Conservation (phyloP, 2,888 invertebrate genomes). For the Griposia aprilina region DNA sequence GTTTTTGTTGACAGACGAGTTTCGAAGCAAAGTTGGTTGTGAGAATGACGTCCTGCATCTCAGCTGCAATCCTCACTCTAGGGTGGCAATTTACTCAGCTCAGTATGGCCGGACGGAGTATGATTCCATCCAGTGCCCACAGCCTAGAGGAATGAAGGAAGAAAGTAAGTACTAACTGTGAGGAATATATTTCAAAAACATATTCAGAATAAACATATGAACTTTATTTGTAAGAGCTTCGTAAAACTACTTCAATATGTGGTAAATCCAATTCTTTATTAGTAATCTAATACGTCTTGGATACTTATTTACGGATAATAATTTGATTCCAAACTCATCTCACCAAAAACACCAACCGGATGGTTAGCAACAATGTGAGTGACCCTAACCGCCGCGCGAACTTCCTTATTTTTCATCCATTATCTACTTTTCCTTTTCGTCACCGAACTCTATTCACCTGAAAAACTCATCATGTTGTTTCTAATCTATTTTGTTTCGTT, state of each 20-base stretch:
- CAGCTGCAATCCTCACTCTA: constrained; percentile 95
- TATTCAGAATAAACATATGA: not conserved
- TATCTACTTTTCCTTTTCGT: constrained; percentile 52
- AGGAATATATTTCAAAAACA: not conserved
- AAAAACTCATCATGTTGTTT: constrained; percentile 59
- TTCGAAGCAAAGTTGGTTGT: constrained; percentile 98
- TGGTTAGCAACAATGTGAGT: constrained; percentile 32
- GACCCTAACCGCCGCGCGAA: constrained; percentile 31
- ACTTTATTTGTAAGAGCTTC: not conserved
- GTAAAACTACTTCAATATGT: not conserved
- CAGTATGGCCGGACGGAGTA: constrained; percentile 97
- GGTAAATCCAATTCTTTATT: constrained; percentile 4
- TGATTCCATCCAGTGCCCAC: constrained; percentile 96
- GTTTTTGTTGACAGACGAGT: constrained; percentile 93
- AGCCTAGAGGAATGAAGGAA: constrained; percentile 96
- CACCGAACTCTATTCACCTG: constrained; percentile 57
- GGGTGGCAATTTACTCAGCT: constrained; percentile 98
- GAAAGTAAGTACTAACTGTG: constrained; percentile 93
- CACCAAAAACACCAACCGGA: not conserved
- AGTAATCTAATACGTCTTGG: constrained; percentile 22
- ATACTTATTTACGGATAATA: not conserved
- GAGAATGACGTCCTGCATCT: constrained; percentile 97
- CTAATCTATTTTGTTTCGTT: constrained; percentile 60
- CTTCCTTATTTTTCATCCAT: constrained; percentile 51
- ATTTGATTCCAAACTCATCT: constrained; percentile 9